A percentile compares a stretch with the other conserved stretches of the same genome.
phyloP scores from a whole-genome alignment of 2,888 invertebrate genomes.

The Zonitis immaculata region DNA sequence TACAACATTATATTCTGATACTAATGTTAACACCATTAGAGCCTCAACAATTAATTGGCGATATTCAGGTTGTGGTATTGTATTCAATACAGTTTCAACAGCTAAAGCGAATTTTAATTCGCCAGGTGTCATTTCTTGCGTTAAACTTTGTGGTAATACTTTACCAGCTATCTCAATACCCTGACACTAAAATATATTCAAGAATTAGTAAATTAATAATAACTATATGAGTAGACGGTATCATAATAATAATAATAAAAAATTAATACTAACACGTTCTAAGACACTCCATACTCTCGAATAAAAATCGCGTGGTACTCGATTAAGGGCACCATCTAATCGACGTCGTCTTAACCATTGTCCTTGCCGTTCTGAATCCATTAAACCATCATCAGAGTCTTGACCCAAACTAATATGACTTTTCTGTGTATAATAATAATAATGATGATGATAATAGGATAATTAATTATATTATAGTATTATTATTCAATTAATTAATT shows the following conservation, averaged over 20 bases:
- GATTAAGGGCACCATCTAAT: constrained; percentile 93
- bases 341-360: constrained; percentile 94
- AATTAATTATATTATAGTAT: no score
- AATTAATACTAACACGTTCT: constrained; percentile 61
- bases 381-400: constrained; percentile 51
- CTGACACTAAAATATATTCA: constrained; percentile 64
- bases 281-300: constrained; percentile 89
- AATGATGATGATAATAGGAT: no score
- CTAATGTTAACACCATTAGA: constrained; percentile 89
- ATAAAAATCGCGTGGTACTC: constrained; percentile 96
- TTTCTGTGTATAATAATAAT: no score
- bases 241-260: neutral
- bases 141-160: constrained; percentile 83
- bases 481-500: constrained; percentile 31
- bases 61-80: constrained; percentile 97
- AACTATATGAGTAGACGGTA: no score
- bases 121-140: constrained; percentile 98
- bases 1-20: constrained; percentile 81
- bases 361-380: constrained; percentile 80
- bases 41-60: constrained; percentile 96
- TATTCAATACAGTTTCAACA: constrained; percentile 94
- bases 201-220: no score
- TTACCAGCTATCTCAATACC: constrained; percentile 91
- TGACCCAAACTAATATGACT: constrained; percentile 53
- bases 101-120: constrained; percentile 97